Evolutionary conservation across 2,888 invertebrate species (phyloP).

Genomic region (Melinopterus prodromus): DNA sequence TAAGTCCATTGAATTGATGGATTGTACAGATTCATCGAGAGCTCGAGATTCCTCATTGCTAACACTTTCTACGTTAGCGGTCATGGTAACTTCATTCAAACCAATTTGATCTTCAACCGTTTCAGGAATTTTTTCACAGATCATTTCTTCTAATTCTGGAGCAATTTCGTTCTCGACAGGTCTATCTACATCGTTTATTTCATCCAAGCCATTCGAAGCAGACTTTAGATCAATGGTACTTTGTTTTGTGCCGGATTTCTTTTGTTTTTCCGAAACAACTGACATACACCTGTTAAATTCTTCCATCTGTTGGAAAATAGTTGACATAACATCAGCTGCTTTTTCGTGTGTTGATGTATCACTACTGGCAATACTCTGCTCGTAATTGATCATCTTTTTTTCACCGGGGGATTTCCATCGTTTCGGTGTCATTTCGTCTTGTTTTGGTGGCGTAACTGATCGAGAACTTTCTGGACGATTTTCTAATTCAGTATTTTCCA

Average conservation of each 20-base stretch:
- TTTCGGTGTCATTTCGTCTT: constrained; percentile 27
- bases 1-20: neutral
- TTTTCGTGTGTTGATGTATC: constrained; percentile 21
- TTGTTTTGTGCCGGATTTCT: neutral
- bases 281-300: constrained; percentile 26
- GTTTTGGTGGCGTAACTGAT: neutral
- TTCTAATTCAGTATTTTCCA: neutral
- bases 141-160: neutral
- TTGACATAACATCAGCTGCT: constrained; percentile 15
- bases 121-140: constrained; percentile 9
- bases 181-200: constrained; percentile 12
- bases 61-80: neutral
- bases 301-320: constrained; percentile 29
- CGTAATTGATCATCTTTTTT: constrained; percentile 42
- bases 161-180: neutral
- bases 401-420: constrained; percentile 45
- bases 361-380: constrained; percentile 22
- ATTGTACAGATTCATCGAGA: neutral
- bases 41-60: no score
- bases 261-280: constrained; percentile 13
- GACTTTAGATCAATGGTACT: neutral
- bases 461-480: no score
- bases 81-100: neutral
- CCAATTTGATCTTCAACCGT: neutral
- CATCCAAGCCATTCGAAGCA: neutral